A percentile compares a stretch with the other conserved stretches of the same genome.
phyloP scores from a whole-genome alignment of 2,888 invertebrate genomes.

The Sylvicola fuscatus region DNA sequence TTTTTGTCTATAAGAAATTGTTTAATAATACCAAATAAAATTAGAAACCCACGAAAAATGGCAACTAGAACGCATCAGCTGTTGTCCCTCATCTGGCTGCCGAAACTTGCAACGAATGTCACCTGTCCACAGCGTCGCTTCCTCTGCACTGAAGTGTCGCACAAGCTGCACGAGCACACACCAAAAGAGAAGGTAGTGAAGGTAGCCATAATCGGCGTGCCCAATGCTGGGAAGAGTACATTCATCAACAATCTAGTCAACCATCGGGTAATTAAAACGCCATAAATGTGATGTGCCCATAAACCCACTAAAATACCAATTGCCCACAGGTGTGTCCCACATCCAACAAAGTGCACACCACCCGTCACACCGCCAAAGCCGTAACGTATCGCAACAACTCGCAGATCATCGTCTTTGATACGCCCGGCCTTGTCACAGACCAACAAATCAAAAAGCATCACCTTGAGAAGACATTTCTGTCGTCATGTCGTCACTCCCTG shows the following conservation, averaged over 20 bases:
- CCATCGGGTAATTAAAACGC: conserved; percentile 35
- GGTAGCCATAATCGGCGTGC: conserved; percentile 77
- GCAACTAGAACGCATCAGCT: too few relatives aligned
- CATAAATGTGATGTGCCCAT: too few relatives aligned
- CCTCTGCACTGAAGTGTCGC: too few relatives aligned
- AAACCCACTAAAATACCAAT: background rate
- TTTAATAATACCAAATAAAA: too few relatives aligned
- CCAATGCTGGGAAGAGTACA: conserved; percentile 93
- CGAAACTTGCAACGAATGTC: too few relatives aligned
- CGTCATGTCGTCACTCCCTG: conserved; percentile 30
- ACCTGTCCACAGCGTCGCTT: too few relatives aligned
- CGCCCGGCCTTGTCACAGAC: conserved; percentile 68
- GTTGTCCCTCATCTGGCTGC: too few relatives aligned
- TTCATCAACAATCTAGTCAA: conserved; percentile 71
- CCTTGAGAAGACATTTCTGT: conserved; percentile 33
- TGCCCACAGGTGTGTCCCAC: conserved; percentile 83
- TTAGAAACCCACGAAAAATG: too few relatives aligned
- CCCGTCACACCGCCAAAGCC: conserved; percentile 49
- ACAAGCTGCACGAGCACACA: too few relatives aligned
- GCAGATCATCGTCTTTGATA: conserved; percentile 83
- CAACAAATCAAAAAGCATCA: conserved; percentile 35
- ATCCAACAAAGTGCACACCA: conserved; percentile 84
- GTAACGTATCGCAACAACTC: conserved; percentile 52
- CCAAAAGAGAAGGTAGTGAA: conserved; percentile 22
- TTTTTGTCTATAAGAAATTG: too few relatives aligned